Evolutionary conservation across 2,888 invertebrate genomes (phyloP).

Genomic region (Caenorhabditis sp.): DNA sequence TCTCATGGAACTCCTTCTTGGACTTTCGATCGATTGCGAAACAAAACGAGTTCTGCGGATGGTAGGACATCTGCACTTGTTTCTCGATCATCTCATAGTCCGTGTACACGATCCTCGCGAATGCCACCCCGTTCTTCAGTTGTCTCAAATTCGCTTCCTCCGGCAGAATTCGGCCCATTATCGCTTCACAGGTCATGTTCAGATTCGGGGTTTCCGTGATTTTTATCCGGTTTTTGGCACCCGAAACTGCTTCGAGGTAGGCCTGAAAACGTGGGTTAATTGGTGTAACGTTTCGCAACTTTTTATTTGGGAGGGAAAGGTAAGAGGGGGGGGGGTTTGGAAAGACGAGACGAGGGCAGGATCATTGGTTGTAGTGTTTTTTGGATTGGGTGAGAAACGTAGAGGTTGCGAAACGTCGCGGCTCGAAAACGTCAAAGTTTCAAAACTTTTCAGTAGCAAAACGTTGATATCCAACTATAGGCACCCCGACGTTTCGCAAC

Average conservation of each 20-base stretch:
- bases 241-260: conserved; percentile 32
- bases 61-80: conserved; percentile 63
- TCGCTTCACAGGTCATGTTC: conserved; percentile 48
- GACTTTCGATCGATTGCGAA: conserved; percentile 68
- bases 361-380: too few species aligned
- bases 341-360: too few species aligned
- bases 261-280: too few species aligned
- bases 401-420: too few species aligned
- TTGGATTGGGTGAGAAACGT: too few species aligned
- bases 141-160: conserved; percentile 9
- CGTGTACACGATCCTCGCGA: conserved; percentile 66
- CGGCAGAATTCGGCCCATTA: conserved; percentile 43
- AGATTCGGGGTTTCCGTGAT: conserved; percentile 22
- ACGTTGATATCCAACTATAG: too few species aligned
- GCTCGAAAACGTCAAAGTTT: too few species aligned
- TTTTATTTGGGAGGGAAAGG: too few species aligned
- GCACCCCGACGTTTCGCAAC: too few species aligned
- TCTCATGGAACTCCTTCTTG: conserved; percentile 44
- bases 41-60: conserved; percentile 69
- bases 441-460: too few species aligned
- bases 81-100: conserved; percentile 69
- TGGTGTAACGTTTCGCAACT: too few species aligned
- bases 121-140: conserved; percentile 60
- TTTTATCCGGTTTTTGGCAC: conserved; percentile 30
- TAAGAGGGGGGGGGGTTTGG: too few species aligned